A percentile compares a stretch with the other conserved stretches of the same genome.
Conservation (phyloP, 2,797 vertebrate genomes). For the Loriculus beryllinus region DNA sequence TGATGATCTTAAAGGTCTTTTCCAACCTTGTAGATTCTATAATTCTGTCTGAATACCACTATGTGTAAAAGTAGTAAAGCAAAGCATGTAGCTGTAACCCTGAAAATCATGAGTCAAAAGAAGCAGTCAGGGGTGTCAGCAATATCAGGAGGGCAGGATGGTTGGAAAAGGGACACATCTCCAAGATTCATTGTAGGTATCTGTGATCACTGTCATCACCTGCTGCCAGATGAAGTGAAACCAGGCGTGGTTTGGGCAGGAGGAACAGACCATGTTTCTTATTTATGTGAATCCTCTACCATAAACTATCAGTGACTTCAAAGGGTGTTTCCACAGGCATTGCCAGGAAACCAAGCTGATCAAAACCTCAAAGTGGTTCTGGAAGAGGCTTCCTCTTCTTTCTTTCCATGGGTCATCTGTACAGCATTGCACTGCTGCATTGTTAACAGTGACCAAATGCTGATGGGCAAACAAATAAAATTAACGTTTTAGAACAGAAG, state of each 20-base stretch:
- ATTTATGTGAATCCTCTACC: background rate
- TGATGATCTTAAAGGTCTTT: background rate
- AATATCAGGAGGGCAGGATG: background rate
- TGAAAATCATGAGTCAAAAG: background rate
- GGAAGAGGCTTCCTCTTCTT: background rate
- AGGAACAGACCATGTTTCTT: background rate
- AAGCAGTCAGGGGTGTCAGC: background rate
- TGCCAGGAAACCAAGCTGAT: background rate
- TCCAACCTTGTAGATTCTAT: background rate
- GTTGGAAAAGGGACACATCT: background rate
- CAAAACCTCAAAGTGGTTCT: background rate
- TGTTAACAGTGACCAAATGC: background rate
- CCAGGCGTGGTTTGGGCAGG: background rate
- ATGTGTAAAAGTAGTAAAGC: background rate
- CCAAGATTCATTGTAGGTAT: background rate
- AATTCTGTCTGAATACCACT: background rate
- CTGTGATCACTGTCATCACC: background rate
- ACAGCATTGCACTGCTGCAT: background rate
- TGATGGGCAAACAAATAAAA: background rate
- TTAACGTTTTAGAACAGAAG: background rate
- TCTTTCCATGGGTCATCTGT: background rate
- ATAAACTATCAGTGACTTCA: background rate
- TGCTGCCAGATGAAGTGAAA: background rate
- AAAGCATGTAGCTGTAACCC: background rate
- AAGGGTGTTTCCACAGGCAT: background rate